Evolutionary conservation across 2,797 vertebrate species (phyloP).

Genomic region (Bucorvus abyssinicus): DNA sequence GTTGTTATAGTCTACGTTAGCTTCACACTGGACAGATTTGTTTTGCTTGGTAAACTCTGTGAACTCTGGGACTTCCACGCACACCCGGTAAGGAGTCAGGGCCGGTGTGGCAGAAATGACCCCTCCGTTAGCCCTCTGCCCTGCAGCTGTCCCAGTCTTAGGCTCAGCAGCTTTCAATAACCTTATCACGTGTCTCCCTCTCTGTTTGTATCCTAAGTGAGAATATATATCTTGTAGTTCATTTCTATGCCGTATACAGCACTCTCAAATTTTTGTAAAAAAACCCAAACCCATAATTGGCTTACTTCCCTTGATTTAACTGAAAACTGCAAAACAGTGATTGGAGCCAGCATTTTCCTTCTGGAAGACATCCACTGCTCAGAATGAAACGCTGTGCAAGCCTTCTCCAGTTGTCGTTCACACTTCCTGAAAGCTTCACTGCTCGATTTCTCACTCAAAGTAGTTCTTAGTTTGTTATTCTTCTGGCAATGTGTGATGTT

Average conservation of each 20-base stretch:
- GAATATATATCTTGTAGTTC: neutral
- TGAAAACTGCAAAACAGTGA: neutral
- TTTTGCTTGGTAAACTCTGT: neutral
- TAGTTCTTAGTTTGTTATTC: neutral
- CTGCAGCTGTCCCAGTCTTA: neutral
- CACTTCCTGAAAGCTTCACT: neutral
- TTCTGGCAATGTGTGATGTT: neutral
- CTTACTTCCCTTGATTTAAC: neutral
- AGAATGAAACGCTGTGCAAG: neutral
- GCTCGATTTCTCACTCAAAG: neutral
- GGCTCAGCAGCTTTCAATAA: neutral
- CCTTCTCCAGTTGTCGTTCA: neutral
- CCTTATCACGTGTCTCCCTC: neutral
- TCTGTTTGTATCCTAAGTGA: neutral
- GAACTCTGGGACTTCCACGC: neutral
- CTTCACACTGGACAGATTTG: neutral
- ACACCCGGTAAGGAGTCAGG: neutral
- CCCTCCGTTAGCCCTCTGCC: neutral
- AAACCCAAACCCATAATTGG: neutral
- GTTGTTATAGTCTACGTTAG: fast-evolving
- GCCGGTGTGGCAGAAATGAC: neutral
- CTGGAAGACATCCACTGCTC: neutral
- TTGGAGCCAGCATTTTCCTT: neutral
- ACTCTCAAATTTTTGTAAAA: neutral
- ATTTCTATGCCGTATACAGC: neutral